These are phyloP conservation scores for Polymixis lichenea DNA, from an alignment of 2,888 invertebrate species.

Conservation along the genomic window DNA sequence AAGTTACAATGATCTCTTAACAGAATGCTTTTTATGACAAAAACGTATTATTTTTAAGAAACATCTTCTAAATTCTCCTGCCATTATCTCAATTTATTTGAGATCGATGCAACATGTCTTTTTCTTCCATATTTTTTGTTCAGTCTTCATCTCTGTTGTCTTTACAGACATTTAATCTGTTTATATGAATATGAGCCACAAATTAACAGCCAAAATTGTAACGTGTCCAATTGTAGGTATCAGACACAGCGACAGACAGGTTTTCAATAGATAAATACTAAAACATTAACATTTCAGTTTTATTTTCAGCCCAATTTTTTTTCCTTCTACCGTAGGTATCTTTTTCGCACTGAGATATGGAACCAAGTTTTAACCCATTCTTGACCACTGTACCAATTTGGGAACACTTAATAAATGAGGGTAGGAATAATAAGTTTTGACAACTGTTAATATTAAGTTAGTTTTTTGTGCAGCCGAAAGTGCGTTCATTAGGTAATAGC, in stretches of 20 bases:
- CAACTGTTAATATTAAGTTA: too few relatives aligned
- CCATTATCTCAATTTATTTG: not conserved
- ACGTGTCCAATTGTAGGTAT: not conserved
- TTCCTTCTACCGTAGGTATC: too few relatives aligned
- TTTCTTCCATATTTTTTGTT: not conserved
- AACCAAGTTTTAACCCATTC: not conserved
- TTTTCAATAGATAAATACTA: too few relatives aligned
- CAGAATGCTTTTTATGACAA: not conserved
- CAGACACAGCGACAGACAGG: not conserved
- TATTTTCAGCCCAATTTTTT: too few relatives aligned
- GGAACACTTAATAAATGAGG: too few relatives aligned
- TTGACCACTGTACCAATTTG: too few relatives aligned
- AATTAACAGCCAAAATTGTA: not conserved
- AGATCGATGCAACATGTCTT: not conserved
- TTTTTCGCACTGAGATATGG: slow-evolving; percentile 1
- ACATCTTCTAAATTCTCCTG: too few relatives aligned
- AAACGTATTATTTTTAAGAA: not conserved
- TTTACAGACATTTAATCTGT: not conserved
- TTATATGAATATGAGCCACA: not conserved
- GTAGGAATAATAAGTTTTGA: too few relatives aligned
- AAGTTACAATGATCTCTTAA: not conserved
- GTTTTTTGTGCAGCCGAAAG: too few relatives aligned
- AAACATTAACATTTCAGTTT: too few relatives aligned
- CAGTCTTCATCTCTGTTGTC: not conserved
- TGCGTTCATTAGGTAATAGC: too few relatives aligned